These are phyloP conservation scores for Eupithecia exiguata DNA, from an alignment of 2,888 invertebrate genomes.

Conservation along the genomic window DNA sequence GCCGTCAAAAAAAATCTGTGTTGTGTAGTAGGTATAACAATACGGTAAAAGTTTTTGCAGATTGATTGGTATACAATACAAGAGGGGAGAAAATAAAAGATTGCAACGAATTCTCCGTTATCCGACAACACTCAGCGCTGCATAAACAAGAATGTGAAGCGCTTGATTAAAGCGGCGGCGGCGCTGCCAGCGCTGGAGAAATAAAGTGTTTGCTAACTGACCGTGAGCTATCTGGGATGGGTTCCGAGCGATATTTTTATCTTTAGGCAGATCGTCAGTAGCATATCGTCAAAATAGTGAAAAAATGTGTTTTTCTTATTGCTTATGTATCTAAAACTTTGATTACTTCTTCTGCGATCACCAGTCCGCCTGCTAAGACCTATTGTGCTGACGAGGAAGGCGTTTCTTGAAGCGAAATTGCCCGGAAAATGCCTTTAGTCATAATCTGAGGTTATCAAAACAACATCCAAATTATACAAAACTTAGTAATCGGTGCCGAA, in stretches of 20 bases:
- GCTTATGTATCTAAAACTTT: no score
- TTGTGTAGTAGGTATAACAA: not conserved
- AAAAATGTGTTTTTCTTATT: not conserved
- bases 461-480: not conserved
- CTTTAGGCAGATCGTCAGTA: not conserved
- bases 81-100: not conserved
- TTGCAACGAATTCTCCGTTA: not conserved
- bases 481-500: not conserved
- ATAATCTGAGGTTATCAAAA: not conserved
- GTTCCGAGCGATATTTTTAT: not conserved
- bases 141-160: conserved; percentile 9
- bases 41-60: not conserved
- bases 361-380: no score
- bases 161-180: conserved; percentile 1
- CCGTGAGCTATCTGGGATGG: not conserved
- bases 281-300: not conserved
- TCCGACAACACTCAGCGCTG: not conserved
- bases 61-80: not conserved
- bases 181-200: not conserved
- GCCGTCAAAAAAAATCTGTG: not conserved
- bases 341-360: no score
- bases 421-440: not conserved
- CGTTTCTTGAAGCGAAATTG: not conserved
- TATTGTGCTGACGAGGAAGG: not conserved
- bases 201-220: not conserved